Base-by-base conservation (phyloP, 1,140 invertebrate species). In the Archegozetes longisetosus region DNA sequence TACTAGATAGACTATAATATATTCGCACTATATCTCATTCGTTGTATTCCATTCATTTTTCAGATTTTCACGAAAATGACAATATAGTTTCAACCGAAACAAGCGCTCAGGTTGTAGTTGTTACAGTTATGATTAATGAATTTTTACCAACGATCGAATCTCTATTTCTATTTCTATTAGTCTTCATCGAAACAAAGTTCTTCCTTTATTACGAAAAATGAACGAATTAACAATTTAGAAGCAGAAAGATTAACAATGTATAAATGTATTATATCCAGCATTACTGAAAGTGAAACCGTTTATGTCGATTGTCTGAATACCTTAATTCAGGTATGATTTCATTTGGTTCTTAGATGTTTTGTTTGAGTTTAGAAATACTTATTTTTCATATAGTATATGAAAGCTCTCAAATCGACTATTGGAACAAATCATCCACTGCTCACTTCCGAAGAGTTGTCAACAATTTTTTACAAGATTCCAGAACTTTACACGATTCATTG, bases 391-490 rank as follows among this genome's bases (percentile, higher is more conserved):
- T 72, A 92, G 84, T 92, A 92, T 66, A 92, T 90, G 84, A 88
- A 89, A 72, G 88, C 86, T 0, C 83, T 92, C 57, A 85, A 87
- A 72, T 84, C 86, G 0, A 88, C 87, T 13, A 73, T 88, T 23
- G 82, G 80, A 22, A 88, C 88, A 46, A 89, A 88, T 3, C 86
- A 90, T 70, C 88, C 87, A 53, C 84, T 94, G 40, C 85, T 92
- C 64, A 82, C 84, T 0, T 80, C 86, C 65, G 85, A 89, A 61
- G 88, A 93, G 70, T 85, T 91, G 68, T 83, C 84, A 53, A 85
- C 84, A 12, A 91, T 94, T 70, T 94, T 94, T 73, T 90, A 85
- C 67, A 89, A 91, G 71, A 89, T 94, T 70, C 86, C 87, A 0
- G 86, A 92, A 66, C 73, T 94, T 17, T 82, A 88, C 68, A 77